Percentiles rank a stretch among this genome's conserved stretches.
phyloP scores from a whole-genome alignment of 2,888 invertebrate genomes.

The Bellardia pandia region DNA sequence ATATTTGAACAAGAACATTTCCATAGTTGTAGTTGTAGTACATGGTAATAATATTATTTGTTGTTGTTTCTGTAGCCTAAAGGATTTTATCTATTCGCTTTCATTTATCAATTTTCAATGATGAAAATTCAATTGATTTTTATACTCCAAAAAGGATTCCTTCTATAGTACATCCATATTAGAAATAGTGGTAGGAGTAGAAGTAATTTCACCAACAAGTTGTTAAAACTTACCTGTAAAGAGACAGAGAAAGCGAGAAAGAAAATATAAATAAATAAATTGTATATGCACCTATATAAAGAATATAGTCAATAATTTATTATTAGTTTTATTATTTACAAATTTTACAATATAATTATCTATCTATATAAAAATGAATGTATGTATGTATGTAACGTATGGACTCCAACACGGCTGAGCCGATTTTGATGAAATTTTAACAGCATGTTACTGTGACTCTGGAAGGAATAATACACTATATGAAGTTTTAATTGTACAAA shows the following conservation, averaged over 20 bases:
- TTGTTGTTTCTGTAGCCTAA: slow-evolving; percentile 13
- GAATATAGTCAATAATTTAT: too few species aligned
- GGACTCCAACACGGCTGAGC: too few species aligned
- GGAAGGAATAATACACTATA: too few species aligned
- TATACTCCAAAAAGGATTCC: not conserved
- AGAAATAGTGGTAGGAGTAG: too few species aligned
- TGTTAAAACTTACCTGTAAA: slow-evolving; percentile 67
- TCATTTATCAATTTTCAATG: slow-evolving; percentile 27
- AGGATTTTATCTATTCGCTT: slow-evolving; percentile 29
- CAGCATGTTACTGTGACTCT: too few species aligned
- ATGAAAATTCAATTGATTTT: slow-evolving; percentile 55
- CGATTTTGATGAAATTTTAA: too few species aligned
- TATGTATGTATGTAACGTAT: too few species aligned
- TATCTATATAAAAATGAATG: too few species aligned
- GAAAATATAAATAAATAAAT: not conserved
- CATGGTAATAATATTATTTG: not conserved
- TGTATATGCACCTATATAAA: too few species aligned
- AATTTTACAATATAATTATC: not conserved
- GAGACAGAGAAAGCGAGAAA: slow-evolving; percentile 32
- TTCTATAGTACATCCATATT: not conserved
- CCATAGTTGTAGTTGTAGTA: not conserved
- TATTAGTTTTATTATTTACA: not conserved
- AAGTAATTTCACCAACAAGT: not conserved
- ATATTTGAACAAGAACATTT: slow-evolving; percentile 17
- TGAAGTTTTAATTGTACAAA: too few species aligned